A percentile compares a stretch with the other conserved stretches of the same genome.
Evolutionary conservation across 37 sponge, comb jelly and placozoan genomes (phyloP).

Genomic region (Halichondria panicea): DNA sequence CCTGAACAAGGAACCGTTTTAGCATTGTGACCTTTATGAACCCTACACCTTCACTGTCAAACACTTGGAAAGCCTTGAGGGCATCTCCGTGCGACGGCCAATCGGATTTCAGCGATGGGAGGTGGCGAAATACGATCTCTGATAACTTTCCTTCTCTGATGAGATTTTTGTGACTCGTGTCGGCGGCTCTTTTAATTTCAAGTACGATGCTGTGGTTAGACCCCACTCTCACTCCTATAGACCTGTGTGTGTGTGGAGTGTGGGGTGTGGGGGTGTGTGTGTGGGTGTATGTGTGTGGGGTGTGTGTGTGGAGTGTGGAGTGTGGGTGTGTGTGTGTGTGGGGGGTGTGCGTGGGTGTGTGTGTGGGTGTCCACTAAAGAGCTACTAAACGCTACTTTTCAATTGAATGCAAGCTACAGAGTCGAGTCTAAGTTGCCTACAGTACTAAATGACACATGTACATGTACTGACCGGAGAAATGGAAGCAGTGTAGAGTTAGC

Average conservation of each 20-base stretch:
- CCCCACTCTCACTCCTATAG: slow-evolving; percentile 23
- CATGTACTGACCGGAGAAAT: slow-evolving; percentile 39
- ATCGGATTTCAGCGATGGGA: neutral
- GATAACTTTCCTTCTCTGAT: slow-evolving; percentile 11
- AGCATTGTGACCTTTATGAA: slow-evolving; percentile 67
- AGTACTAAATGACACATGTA: neutral
- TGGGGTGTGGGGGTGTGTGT: neutral
- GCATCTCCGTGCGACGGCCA: slow-evolving; percentile 67
- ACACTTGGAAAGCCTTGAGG: slow-evolving; percentile 61
- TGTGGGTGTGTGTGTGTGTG: neutral
- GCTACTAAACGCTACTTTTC: neutral
- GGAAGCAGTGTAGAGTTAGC: slow-evolving; percentile 23
- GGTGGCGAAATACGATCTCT: slow-evolving; percentile 5
- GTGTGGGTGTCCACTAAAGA: neutral
- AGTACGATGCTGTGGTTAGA: neutral
- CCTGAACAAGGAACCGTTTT: slow-evolving; percentile 60
- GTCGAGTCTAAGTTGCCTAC: neutral
- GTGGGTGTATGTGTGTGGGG: neutral
- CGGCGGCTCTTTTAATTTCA: slow-evolving; percentile 17
- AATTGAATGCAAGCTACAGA: neutral
- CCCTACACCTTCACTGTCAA: slow-evolving; percentile 68
- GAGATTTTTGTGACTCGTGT: neutral
- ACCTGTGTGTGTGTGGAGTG: slow-evolving; percentile 4
- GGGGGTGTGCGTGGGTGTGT: neutral
- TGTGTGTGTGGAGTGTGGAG: neutral